These are phyloP conservation scores for Lasiurus borealis DNA, from an alignment of 2,113 vertebrate genomes.

Conservation along the genomic window DNA sequence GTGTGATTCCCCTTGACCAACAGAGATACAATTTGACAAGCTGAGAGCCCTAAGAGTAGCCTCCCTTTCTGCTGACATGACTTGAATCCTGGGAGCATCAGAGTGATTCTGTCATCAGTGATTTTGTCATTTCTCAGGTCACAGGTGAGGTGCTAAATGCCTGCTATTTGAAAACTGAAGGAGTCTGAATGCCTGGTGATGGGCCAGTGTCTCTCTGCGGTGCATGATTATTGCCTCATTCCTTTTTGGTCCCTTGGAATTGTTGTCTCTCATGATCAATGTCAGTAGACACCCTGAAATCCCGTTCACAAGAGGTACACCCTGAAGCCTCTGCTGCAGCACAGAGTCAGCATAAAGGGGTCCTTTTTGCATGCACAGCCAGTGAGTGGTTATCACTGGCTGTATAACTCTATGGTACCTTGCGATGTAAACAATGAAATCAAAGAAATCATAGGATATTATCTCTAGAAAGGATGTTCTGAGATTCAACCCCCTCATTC, in stretches of 20 bases:
- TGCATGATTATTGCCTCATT: neutral
- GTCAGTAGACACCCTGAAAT: constrained; percentile 5
- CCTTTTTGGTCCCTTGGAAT: neutral
- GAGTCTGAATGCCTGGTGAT: neutral
- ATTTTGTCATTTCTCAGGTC: neutral
- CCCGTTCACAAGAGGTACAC: neutral
- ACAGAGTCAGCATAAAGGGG: neutral
- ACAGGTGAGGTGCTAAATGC: neutral
- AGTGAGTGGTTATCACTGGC: neutral
- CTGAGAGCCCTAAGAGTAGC: neutral
- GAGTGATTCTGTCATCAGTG: neutral
- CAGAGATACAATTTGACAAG: neutral
- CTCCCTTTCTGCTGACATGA: constrained; percentile 1
- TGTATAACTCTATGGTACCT: neutral
- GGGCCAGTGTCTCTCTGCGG: neutral
- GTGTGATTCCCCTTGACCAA: neutral
- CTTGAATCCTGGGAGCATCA: neutral
- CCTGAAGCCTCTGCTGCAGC: neutral
- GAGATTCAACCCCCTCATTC: neutral
- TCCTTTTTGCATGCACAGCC: neutral
- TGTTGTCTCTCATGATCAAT: neutral
- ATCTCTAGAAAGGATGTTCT: neutral
- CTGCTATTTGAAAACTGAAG: neutral
- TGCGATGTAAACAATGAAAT: neutral
- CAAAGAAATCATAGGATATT: constrained; percentile 5